Conservation (phyloP, 2,888 invertebrate species). For the Phoenoteleia sp. region DNA sequence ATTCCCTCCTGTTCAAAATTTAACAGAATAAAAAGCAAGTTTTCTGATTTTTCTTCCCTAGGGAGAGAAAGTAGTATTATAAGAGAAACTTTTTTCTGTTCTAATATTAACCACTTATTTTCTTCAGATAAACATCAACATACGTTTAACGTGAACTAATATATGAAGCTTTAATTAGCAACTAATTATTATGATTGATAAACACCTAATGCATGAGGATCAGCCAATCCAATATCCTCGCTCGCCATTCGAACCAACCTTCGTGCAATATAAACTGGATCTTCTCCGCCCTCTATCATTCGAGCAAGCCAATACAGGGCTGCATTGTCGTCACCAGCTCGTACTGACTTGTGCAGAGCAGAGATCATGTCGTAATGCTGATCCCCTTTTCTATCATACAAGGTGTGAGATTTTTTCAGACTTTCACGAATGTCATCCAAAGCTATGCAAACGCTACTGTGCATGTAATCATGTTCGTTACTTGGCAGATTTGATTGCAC, state of each 20-base stretch:
- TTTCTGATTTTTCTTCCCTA: too few species aligned
- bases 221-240: slow-evolving; percentile 92
- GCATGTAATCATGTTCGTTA: slow-evolving; percentile 71
- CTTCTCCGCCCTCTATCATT: slow-evolving; percentile 93
- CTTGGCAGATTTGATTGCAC: slow-evolving; percentile 87
- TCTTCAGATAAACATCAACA: too few species aligned
- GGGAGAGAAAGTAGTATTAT: too few species aligned
- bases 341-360: slow-evolving; percentile 94
- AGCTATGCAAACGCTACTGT: slow-evolving; percentile 87
- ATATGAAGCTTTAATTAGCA: too few species aligned
- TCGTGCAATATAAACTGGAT: slow-evolving; percentile 92
- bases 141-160: too few species aligned
- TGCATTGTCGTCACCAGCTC: slow-evolving; percentile 93
- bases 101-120: too few species aligned
- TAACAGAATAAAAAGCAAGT: too few species aligned
- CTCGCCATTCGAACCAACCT: slow-evolving; percentile 92
- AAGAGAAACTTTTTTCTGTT: too few species aligned
- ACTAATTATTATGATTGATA: too few species aligned
- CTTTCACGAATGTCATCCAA: slow-evolving; percentile 91
- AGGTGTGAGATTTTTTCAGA: slow-evolving; percentile 92
- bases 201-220: slow-evolving; percentile 85
- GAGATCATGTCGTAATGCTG: slow-evolving; percentile 95
- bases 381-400: slow-evolving; percentile 93
- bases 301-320: slow-evolving; percentile 94
- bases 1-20: too few species aligned